Evolutionary conservation across 2,888 invertebrate species (phyloP).

Genomic region (Melanotus villosus): DNA sequence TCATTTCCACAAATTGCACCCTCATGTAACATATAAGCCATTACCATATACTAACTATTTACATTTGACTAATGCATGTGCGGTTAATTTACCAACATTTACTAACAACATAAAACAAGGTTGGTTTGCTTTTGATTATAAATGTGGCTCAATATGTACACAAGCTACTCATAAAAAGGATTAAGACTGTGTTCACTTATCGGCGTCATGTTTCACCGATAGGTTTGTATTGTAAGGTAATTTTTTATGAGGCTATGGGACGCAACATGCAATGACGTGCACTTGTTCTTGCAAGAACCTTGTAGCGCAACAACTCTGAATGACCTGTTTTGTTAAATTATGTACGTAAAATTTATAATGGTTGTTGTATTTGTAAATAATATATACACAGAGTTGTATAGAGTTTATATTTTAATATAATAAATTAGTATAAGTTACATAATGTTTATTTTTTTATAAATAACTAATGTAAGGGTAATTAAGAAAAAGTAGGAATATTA

Average conservation of each 20-base stretch:
- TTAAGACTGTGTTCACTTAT: conserved; percentile 53
- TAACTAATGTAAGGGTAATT: no score
- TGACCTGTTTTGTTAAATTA: conserved; percentile 38
- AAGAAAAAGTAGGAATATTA: no score
- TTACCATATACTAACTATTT: not conserved
- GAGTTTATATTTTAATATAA: conserved; percentile 56
- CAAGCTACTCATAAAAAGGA: conserved; percentile 29
- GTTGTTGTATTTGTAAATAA: conserved; percentile 63
- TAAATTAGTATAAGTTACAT: conserved; percentile 25
- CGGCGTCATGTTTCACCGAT: conserved; percentile 50
- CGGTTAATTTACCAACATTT: conserved; percentile 2
- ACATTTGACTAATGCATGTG: not conserved
- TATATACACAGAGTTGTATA: conserved; percentile 63
- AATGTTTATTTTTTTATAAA: no score
- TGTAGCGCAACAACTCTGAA: conserved; percentile 46
- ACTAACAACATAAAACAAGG: conserved; percentile 6
- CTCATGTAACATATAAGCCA: conserved; percentile 4
- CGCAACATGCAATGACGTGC: conserved; percentile 61
- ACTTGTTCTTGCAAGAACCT: conserved; percentile 36
- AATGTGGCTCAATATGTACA: conserved; percentile 32
- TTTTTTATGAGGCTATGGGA: conserved; percentile 64
- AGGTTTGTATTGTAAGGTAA: conserved; percentile 58
- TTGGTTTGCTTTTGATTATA: conserved; percentile 42
- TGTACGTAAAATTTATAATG: conserved; percentile 53
- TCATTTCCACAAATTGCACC: not conserved